Evolutionary conservation across 2,113 vertebrate genomes (phyloP), one percentile per base, ranked within the genome.

Genomic region (Mesocricetus auratus): DNA sequence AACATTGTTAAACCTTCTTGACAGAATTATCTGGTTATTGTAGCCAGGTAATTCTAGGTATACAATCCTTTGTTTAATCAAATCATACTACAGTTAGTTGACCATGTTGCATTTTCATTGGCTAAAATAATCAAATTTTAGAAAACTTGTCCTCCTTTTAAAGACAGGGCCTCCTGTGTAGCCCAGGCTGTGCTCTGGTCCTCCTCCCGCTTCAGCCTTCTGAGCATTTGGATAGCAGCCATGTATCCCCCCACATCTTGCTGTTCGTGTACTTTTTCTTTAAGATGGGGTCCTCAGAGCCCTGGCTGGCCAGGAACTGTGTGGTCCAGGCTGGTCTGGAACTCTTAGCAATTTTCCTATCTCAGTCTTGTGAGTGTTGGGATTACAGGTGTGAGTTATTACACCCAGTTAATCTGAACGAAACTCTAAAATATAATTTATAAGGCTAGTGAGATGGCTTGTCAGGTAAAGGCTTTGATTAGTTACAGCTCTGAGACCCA

Each of bases 51-150:
- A 91, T 93, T 94, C 83, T 90, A 19, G 83, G 21, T 86, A 85
- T 39, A 39, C 79, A 94, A 53, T 85, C 66, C 45, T 74, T 95
- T 94, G 50, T 90, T 85, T 88, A 77, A 93, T 60, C 50, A 85
- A 79, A 90, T 91, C 22, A 83, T 66, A 39, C 87, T 93, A 62
- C 12, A 0, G 64, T 97, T 96, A 60, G 31, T 88, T 98, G 94
- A 69, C 94, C 96, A 89, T 81, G 69, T 95, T 97, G 58, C n/a
- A 13, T 47, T 56, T 95, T 87, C 73, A 91, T 78, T 96, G 93
- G 71, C 90, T 96, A 96, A 97, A 93, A 77, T 83, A 97, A 66
- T 47, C 42, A 94, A 89, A 96, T 97, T 97, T 97, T 89, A 96
- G 77, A 96, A 97, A 93, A 36, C 31, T 36, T 24, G 42, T 62